A percentile compares a stretch with the other conserved stretches of the same genome.
These are phyloP conservation scores for Gyrodactylus salaris DNA, from an alignment of 1,140 invertebrate species.

Conservation along the genomic window DNA sequence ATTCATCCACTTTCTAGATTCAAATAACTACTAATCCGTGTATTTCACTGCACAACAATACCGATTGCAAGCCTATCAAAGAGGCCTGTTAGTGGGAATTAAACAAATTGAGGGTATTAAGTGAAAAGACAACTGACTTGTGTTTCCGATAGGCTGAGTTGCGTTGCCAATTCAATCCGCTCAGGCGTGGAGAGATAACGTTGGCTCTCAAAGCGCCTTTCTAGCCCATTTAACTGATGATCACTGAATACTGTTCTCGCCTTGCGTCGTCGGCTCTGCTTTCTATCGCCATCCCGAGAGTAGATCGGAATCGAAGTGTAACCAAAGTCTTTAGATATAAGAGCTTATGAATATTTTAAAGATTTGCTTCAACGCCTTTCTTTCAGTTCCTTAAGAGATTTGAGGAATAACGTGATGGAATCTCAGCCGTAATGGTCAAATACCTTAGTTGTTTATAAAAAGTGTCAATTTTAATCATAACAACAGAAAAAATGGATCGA, in stretches of 20 bases:
- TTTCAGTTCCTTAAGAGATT: no score
- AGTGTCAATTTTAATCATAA: no score
- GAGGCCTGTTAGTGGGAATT: background rate
- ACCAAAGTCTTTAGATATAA: no score
- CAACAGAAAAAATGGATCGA: no score
- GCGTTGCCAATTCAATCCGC: constrained; percentile 18
- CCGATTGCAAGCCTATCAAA: background rate
- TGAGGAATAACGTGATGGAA: no score
- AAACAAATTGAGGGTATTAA: no score
- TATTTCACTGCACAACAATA: background rate
- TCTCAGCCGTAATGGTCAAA: no score
- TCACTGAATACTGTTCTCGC: constrained; percentile 89
- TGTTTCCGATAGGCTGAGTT: constrained; percentile 18
- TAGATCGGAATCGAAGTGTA: constrained; percentile 5
- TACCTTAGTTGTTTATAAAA: no score
- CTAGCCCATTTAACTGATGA: constrained; percentile 28
- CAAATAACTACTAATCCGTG: background rate
- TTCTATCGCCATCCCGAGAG: constrained; percentile 26
- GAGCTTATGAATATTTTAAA: no score
- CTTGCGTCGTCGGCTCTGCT: constrained; percentile 58
- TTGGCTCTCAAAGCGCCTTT: constrained; percentile 76
- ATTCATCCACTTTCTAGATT: no score
- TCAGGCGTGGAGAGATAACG: constrained; percentile 68
- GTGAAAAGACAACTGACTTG: constrained; percentile 13
- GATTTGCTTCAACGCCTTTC: no score